Base-by-base conservation (phyloP, 2,113 vertebrate genomes). In the Pleuronectes platessa region DNA sequence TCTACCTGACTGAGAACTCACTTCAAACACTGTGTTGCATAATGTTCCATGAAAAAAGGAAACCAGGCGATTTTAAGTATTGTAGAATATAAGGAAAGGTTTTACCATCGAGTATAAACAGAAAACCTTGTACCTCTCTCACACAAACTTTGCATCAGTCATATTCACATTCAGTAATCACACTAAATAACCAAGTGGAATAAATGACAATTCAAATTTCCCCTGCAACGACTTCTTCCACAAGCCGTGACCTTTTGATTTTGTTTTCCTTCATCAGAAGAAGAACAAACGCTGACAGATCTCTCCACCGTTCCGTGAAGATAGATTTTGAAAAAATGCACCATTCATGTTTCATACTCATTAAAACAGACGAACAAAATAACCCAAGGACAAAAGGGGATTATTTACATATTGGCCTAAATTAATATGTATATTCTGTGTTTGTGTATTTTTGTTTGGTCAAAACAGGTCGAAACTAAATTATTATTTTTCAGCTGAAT, bases 381-480 rank as follows among this genome's bases (percentile, higher is more conserved):
- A 77, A 60, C 42, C 76, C 61, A 79, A 82, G 66, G 81, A 69
- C 68, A 76, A 79, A 74, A 8, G 35, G 56, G 53, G 65, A 56
- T 35, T 54, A 81, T 82, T 82, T 76, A 69, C 65, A 79, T 72
- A 73, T 67, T 60, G 54, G 69, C 58, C 66, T 37, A 68, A 79
- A 81, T 81, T 15, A 81, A 81, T 79, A 71, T 73, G 26, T 61
- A n/a, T n/a, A 31, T 21, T 77, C 55, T 76, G 68, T 61, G 71
- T 7, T 31, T 31, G 31, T 7, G 31, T 31, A 31, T 31, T 31
- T 31, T 1, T 31, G 5, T 23, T 76, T 72, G 12, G 42, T 45
- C 31, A 74, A 74, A 58, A 45, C 37, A 58, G 35, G 23, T 55
- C 40, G 27, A 71, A 72, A 59, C 37, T 31, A 12, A 76, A 63